Base-by-base conservation (phyloP, 2,113 vertebrate species). In the Odocoileus hemionus region DNA sequence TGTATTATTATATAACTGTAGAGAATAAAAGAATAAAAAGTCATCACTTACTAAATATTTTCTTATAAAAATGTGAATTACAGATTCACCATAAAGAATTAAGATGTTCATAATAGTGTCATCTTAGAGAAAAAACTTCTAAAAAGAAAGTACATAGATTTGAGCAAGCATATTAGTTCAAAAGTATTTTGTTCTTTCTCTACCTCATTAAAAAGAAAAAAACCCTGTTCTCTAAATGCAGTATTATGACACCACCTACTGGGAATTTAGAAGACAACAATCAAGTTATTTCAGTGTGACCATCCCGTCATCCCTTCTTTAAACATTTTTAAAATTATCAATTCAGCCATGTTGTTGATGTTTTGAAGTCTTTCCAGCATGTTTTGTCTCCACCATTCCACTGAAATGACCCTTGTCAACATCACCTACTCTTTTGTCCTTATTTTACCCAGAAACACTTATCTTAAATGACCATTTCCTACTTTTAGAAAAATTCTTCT, bases 191-290 rank as follows among this genome's bases (percentile, higher is more conserved):
- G 47, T 50, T 94, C 21, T 82, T 82, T 97, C 61, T 26, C 43
- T 5, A 76, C 7, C 36, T 58, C 28, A 47, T 84, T 25, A 26
- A 50, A 43, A 78, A 86, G 57, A 54, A 76, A 33, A 78, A 36
- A 86, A 43, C 26, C 4, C 23, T 83, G 70, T 94, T 94, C 58
- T 86, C 85, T 82, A 97, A 94, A 97, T 74, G 54, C 88, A 96
- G 95, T 95, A 92, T 95, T 96, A 97, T 91, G 82, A 57, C 96
- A 97, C 97, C 98, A 97, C 97, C 97, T 98, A 94, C 97, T 98
- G 97, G 97, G 91, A 96, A 97, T 91, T 94, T 58, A 64, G 95
- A 97, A 98, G 90, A 97, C 64, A 79, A 82, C 96, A 97, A 80
- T 76, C 45, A 94, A 25, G 1, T 39, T 36, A 61, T 70, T 61